Conservation (phyloP, 2,888 invertebrate genomes). For the Mesoligia furuncula region DNA sequence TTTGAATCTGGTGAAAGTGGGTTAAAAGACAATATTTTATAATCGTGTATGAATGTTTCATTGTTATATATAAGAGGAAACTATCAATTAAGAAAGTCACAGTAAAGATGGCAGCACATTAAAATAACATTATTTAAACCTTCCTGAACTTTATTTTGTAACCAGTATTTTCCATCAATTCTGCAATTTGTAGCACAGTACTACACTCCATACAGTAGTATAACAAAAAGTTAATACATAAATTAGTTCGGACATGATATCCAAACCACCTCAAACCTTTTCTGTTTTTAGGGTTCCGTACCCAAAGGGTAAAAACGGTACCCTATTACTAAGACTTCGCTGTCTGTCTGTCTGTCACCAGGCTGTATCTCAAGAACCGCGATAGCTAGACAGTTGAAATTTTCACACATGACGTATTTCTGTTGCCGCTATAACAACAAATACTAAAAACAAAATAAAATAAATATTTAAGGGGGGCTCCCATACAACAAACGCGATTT, state of each 20-base stretch:
- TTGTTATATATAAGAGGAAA: conserved; percentile 31
- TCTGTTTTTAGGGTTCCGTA: no score
- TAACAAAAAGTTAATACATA: background rate
- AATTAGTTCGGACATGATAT: background rate
- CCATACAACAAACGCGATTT: no score
- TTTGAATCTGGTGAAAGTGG: conserved; percentile 21
- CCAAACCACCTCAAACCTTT: no score
- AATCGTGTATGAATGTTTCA: conserved; percentile 30
- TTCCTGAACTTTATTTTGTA: background rate
- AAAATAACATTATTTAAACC: background rate
- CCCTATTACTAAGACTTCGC: no score
- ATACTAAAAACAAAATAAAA: no score
- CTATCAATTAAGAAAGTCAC: conserved; percentile 1
- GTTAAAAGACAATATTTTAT: conserved; percentile 43
- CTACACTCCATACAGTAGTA: conserved; percentile 8
- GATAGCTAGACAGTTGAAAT: no score
- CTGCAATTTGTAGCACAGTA: conserved; percentile 21
- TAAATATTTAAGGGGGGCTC: no score
- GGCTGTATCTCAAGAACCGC: no score
- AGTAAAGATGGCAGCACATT: conserved; percentile 29
- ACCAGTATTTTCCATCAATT: conserved; percentile 46
- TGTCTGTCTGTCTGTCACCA: no score
- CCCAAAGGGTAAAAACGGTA: no score
- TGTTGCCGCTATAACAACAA: no score
- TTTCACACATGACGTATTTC: no score